These are phyloP conservation scores for Lepilemur septentrionalis DNA, from an alignment of 2,797 vertebrate species.

Conservation along the genomic window DNA sequence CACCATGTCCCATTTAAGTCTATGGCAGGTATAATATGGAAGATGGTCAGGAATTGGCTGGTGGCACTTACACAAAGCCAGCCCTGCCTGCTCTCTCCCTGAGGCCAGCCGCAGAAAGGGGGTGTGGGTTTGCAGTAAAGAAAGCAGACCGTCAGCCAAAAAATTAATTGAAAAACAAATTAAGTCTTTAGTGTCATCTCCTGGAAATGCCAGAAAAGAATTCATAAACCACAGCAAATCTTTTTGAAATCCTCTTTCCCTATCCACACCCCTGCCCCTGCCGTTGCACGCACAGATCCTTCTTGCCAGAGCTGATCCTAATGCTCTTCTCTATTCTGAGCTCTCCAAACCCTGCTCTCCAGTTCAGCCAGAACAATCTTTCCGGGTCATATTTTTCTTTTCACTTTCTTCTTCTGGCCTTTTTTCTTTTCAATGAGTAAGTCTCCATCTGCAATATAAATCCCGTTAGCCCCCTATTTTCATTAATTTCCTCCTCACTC, in stretches of 20 bases:
- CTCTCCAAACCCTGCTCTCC: not conserved
- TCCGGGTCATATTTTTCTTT: not conserved
- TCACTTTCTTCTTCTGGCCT: not conserved
- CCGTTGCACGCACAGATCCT: not conserved
- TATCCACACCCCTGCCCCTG: rapidly evolving
- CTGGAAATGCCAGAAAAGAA: not conserved
- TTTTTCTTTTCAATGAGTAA: not conserved
- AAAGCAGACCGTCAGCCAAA: slow-evolving; percentile 42
- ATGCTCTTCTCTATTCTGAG: not conserved
- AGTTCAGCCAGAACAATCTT: not conserved
- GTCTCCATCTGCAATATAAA: slow-evolving; percentile 2
- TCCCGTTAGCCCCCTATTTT: slow-evolving; percentile 5
- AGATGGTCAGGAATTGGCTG: not conserved
- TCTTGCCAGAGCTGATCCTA: not conserved
- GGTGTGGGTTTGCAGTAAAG: not conserved
- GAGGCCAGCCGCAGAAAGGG: not conserved
- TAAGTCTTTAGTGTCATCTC: slow-evolving; percentile 47
- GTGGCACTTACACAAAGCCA: not conserved
- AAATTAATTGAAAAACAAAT: slow-evolving; percentile 63
- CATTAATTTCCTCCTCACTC: not conserved
- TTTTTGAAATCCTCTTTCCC: slow-evolving; percentile 35
- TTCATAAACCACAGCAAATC: slow-evolving; percentile 32
- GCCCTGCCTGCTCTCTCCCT: not conserved
- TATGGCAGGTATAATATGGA: not conserved
- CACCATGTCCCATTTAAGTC: not conserved